A percentile compares a stretch with the other conserved stretches of the same genome.
phyloP scores from a whole-genome alignment of 2,888 invertebrate species.

The Drosophila heteroneura region DNA sequence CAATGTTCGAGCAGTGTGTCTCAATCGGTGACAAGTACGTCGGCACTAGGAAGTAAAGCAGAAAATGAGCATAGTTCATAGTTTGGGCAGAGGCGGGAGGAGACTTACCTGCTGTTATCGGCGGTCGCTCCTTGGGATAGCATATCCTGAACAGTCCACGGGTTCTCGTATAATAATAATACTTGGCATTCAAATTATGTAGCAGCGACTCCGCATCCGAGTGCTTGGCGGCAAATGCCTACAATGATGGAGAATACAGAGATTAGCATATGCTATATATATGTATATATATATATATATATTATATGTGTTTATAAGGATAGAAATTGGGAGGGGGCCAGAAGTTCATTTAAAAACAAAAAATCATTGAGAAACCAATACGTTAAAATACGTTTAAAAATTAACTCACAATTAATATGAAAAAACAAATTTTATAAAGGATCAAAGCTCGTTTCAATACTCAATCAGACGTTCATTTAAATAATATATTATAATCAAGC shows the following conservation, averaged over 20 bases:
- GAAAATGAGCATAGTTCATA: background rate
- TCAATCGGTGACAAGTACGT: constrained; percentile 96
- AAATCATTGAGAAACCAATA: background rate
- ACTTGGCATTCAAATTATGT: constrained; percentile 93
- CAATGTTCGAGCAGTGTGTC: constrained; percentile 97
- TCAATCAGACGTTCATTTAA: too few species aligned
- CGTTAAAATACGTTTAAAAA: background rate
- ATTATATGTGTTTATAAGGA: background rate
- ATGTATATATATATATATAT: constrained; percentile 3
- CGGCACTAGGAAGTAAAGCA: constrained; percentile 87
- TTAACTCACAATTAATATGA: background rate
- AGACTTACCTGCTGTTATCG: constrained; percentile 88
- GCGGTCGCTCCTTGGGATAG: constrained; percentile 96
- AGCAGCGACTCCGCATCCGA: constrained; percentile 89
- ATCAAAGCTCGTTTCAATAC: background rate
- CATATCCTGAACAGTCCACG: constrained; percentile 97
- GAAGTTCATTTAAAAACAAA: background rate
- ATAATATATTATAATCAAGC: background rate
- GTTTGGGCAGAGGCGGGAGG: background rate
- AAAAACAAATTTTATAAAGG: background rate
- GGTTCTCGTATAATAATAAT: constrained; percentile 96
- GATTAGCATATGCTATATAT: background rate
- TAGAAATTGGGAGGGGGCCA: background rate
- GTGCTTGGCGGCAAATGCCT: constrained; percentile 92
- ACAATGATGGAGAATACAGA: constrained; percentile 51